Evolutionary conservation across 2,113 vertebrate species (phyloP).

Genomic region (Anseranas semipalmata): DNA sequence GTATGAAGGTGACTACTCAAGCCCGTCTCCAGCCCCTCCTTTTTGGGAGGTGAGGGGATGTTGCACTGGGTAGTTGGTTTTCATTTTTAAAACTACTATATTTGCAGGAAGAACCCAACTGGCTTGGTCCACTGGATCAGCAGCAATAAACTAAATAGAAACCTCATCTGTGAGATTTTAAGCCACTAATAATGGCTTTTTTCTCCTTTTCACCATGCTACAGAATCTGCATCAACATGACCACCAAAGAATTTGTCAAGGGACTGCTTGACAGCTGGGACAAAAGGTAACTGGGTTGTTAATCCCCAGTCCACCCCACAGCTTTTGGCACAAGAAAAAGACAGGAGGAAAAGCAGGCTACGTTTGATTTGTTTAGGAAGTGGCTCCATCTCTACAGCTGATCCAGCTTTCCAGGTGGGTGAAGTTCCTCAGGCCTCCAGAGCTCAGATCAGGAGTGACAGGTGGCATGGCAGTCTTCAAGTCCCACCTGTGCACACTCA

Average conservation of each 20-base stretch:
- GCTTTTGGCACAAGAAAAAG: neutral
- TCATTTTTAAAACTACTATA: neutral
- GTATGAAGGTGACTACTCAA: neutral
- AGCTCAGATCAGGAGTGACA: neutral
- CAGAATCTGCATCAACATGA: neutral
- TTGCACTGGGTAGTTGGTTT: neutral
- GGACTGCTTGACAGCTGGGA: neutral
- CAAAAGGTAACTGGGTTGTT: neutral
- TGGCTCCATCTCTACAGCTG: neutral
- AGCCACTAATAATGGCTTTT: neutral
- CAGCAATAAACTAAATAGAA: neutral
- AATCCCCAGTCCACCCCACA: neutral
- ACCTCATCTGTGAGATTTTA: neutral
- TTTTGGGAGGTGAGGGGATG: neutral
- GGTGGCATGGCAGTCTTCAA: neutral
- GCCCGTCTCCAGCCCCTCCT: neutral
- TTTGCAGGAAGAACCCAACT: neutral
- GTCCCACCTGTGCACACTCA: neutral
- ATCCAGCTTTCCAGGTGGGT: neutral
- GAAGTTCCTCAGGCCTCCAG: neutral
- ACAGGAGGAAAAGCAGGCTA: neutral
- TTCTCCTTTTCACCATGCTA: neutral
- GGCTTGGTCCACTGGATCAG: neutral
- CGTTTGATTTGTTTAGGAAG: neutral
- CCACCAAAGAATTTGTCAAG: neutral